These are phyloP conservation scores for Lethocerus indicus DNA, from an alignment of 1,140 invertebrate genomes.

Conservation along the genomic window DNA sequence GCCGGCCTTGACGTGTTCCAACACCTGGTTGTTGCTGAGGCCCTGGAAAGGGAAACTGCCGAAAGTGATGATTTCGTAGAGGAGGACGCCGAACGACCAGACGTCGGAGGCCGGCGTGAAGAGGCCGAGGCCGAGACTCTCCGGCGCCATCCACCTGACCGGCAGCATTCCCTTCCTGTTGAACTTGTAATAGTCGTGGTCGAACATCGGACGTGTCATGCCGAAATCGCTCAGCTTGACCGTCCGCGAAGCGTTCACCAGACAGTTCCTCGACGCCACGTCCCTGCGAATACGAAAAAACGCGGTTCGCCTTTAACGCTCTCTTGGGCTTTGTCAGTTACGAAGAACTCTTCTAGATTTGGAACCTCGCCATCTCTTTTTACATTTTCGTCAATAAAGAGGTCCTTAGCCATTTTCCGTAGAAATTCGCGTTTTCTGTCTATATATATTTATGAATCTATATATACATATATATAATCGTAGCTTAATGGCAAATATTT, in stretches of 20 bases:
- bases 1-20: conserved; percentile 60
- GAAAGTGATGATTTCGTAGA: conserved; percentile 75
- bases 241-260: conserved; percentile 61
- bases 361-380: too few relatives aligned
- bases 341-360: too few relatives aligned
- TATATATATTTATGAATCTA: too few relatives aligned
- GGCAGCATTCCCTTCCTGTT: conserved; percentile 74
- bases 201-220: conserved; percentile 75
- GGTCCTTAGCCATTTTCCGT: too few relatives aligned
- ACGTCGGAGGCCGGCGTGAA: conserved; percentile 72
- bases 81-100: conserved; percentile 69
- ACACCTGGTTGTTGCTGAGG: conserved; percentile 64
- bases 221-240: conserved; percentile 88
- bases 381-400: too few relatives aligned
- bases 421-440: too few relatives aligned
- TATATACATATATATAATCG: too few relatives aligned
- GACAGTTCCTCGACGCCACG: conserved; percentile 72
- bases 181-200: conserved; percentile 76
- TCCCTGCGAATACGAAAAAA: conserved; percentile 43
- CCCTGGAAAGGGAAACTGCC: conserved; percentile 79
- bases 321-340: too few relatives aligned
- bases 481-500: too few relatives aligned
- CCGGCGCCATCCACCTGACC: conserved; percentile 87
- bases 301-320: not conserved
- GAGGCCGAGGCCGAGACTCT: conserved; percentile 59